phyloP scores from a whole-genome alignment of 2,888 invertebrate genomes.

The Bedellia somnulentella region DNA sequence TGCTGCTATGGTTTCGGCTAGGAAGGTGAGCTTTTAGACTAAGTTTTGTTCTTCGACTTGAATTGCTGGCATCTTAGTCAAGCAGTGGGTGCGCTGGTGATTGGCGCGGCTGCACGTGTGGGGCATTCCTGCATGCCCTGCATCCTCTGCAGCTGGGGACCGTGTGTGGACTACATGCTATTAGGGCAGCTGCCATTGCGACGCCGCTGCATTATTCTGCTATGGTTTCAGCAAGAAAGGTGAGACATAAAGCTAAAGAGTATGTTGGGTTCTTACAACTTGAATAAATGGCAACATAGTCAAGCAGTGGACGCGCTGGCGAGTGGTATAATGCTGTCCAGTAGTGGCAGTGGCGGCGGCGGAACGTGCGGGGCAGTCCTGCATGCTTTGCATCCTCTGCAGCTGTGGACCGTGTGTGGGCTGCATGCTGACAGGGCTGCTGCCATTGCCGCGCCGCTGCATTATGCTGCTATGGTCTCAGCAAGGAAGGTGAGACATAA shows the following conservation, averaged over 20 bases:
- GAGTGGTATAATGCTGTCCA: conserved; percentile 69
- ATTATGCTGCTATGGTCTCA: conserved; percentile 76
- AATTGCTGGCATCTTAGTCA: too few species aligned
- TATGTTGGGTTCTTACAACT: too few species aligned
- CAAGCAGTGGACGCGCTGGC: conserved; percentile 69
- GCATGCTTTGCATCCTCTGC: conserved; percentile 72
- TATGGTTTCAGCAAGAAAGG: conserved; percentile 71
- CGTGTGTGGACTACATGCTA: conserved; percentile 77
- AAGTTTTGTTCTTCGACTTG: too few species aligned
- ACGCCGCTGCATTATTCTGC: conserved; percentile 79
- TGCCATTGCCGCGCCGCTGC: conserved; percentile 78
- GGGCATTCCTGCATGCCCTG: conserved; percentile 69
- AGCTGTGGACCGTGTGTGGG: conserved; percentile 79
- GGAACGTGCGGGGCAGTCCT: conserved; percentile 72
- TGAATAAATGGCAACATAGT: too few species aligned
- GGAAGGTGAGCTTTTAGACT: too few species aligned
- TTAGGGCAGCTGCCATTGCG: conserved; percentile 78
- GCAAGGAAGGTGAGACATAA: conserved; percentile 61
- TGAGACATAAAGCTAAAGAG: too few species aligned
- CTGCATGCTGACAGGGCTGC: conserved; percentile 79
- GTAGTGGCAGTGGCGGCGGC: conserved; percentile 61
- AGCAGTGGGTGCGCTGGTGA: conserved; percentile 68
- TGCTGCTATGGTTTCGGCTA: conserved; percentile 72
- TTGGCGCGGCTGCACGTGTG: conserved; percentile 70
- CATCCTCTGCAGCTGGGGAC: conserved; percentile 79